phyloP scores from a whole-genome alignment of 2,113 vertebrate species.

The Lagopus muta region DNA sequence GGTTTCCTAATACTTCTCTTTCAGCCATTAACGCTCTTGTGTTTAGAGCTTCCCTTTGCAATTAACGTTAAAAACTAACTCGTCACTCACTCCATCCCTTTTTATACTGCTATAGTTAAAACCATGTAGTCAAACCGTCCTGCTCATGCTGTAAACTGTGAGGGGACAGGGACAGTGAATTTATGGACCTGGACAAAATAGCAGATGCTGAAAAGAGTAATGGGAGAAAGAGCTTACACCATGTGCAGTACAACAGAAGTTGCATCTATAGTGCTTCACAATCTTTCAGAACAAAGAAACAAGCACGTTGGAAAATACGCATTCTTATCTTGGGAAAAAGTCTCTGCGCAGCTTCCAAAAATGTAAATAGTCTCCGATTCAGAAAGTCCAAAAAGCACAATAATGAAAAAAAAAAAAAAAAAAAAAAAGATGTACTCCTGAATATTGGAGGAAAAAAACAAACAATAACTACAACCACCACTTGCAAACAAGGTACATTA shows the following conservation, averaged over 20 bases:
- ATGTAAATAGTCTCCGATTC: not conserved
- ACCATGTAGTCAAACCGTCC: not conserved
- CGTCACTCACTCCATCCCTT: rapidly evolving
- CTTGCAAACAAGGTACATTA: not conserved
- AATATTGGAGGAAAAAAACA: not conserved
- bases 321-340: not conserved
- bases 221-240: rapidly evolving
- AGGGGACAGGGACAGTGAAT: not conserved
- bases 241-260: not conserved
- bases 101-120: not conserved
- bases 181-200: not conserved
- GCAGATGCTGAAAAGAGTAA: not conserved
- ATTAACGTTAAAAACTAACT: not conserved
- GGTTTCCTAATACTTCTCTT: not conserved
- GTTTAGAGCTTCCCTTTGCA: not conserved
- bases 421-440: not conserved
- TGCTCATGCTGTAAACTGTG: not conserved
- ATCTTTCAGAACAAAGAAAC: not conserved
- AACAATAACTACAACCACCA: not conserved
- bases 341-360: not conserved
- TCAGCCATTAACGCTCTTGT: not conserved
- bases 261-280: not conserved
- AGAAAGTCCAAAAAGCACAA: not conserved
- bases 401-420: not conserved
- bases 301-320: not conserved